Conservation (phyloP, 1,140 invertebrate species). For the Kradibia gibbosae region DNA sequence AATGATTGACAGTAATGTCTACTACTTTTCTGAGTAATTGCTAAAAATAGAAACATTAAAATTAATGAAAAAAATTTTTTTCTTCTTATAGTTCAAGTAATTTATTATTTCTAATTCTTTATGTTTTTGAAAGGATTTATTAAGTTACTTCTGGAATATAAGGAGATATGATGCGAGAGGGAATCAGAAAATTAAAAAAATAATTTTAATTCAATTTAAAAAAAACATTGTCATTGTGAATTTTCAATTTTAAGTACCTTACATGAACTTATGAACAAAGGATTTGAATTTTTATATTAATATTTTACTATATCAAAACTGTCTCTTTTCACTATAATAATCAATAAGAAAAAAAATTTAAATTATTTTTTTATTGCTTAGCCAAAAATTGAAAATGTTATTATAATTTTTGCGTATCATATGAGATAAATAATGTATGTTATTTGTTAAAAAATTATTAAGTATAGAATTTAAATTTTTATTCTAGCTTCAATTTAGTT, state of each 20-base stretch:
- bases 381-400: no score
- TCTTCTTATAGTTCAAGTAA: neutral
- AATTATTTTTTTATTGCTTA: no score
- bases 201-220: neutral
- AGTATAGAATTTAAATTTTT: no score
- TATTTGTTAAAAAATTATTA: no score
- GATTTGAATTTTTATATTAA: no score
- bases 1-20: constrained; percentile 11
- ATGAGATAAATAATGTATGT: no score
- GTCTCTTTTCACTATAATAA: no score
- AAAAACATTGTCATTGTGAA: neutral
- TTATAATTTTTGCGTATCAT: no score
- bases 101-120: constrained; percentile 7
- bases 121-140: neutral
- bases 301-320: no score
- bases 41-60: constrained; percentile 5
- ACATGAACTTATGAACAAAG: no score
- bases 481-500: no score
- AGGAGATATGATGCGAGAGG: neutral
- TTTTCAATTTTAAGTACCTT: neutral
- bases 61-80: constrained; percentile 2
- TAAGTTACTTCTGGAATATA: neutral
- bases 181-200: neutral
- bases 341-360: no score
- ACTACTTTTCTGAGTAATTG: constrained; percentile 7